phyloP scores from a whole-genome alignment of 1,140 invertebrate genomes.

The Microvelia longipes region DNA sequence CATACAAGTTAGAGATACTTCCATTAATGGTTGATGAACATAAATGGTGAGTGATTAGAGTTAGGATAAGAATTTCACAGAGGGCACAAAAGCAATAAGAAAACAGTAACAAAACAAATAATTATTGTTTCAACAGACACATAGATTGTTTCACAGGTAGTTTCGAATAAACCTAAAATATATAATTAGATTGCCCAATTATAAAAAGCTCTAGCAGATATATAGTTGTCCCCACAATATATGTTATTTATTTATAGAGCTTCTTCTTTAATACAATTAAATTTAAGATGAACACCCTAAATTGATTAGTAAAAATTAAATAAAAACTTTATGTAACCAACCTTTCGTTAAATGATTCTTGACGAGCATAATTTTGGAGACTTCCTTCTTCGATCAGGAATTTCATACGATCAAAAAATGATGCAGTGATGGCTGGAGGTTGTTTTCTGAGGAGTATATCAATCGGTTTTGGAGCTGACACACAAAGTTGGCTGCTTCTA shows the following conservation, averaged over 20 bases:
- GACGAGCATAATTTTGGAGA: slow-evolving; percentile 87
- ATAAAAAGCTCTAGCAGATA: too few relatives aligned
- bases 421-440: slow-evolving; percentile 85
- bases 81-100: slow-evolving; percentile 62
- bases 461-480: slow-evolving; percentile 80
- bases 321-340: too few relatives aligned
- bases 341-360: slow-evolving; percentile 93
- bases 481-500: slow-evolving; percentile 69
- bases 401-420: slow-evolving; percentile 95
- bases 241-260: too few relatives aligned
- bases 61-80: slow-evolving; percentile 38
- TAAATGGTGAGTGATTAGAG: slow-evolving; percentile 12
- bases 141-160: too few relatives aligned
- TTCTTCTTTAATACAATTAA: too few relatives aligned
- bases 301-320: too few relatives aligned
- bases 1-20: too few relatives aligned
- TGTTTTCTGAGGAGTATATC: slow-evolving; percentile 86
- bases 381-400: slow-evolving; percentile 96
- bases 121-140: too few relatives aligned
- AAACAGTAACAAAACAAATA: slow-evolving; percentile 3
- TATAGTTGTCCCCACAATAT: too few relatives aligned
- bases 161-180: too few relatives aligned
- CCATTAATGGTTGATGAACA: slow-evolving; percentile 2
- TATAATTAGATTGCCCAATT: too few relatives aligned
- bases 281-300: too few relatives aligned